phyloP scores from a whole-genome alignment of 2,113 vertebrate species.

The Micronycteris hirsuta region DNA sequence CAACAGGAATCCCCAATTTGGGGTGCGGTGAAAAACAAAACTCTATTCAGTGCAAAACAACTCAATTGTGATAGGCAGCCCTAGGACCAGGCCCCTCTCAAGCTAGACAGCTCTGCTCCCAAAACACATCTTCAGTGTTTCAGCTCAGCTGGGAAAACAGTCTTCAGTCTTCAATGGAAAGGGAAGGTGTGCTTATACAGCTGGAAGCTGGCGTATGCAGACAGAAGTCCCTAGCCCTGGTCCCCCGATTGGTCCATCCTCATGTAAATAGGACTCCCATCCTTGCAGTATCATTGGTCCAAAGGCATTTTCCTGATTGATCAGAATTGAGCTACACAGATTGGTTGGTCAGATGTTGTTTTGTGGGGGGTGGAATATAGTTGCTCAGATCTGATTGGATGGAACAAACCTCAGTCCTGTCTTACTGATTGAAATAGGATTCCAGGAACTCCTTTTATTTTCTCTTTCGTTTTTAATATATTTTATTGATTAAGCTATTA shows the following conservation, averaged over 20 bases:
- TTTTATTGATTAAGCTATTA: too few species aligned
- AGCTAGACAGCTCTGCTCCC: neutral
- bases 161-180: neutral
- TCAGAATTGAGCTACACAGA: neutral
- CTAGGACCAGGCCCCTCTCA: too few species aligned
- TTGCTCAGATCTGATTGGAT: neutral
- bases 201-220: neutral
- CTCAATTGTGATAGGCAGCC: neutral
- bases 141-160: too few species aligned
- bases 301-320: neutral
- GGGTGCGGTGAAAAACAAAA: neutral
- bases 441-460: neutral
- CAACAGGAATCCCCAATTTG: neutral
- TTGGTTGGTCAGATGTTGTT: neutral
- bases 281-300: neutral
- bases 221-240: neutral
- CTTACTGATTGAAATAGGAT: neutral
- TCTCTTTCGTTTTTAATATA: too few species aligned
- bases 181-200: neutral
- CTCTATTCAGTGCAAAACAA: neutral
- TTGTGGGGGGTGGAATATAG: neutral
- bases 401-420: neutral
- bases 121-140: too few species aligned
- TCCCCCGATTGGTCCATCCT: neutral
- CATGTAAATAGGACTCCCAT: neutral